Conservation (phyloP, 1,140 invertebrate genomes). For the Drosophila carrolli region DNA sequence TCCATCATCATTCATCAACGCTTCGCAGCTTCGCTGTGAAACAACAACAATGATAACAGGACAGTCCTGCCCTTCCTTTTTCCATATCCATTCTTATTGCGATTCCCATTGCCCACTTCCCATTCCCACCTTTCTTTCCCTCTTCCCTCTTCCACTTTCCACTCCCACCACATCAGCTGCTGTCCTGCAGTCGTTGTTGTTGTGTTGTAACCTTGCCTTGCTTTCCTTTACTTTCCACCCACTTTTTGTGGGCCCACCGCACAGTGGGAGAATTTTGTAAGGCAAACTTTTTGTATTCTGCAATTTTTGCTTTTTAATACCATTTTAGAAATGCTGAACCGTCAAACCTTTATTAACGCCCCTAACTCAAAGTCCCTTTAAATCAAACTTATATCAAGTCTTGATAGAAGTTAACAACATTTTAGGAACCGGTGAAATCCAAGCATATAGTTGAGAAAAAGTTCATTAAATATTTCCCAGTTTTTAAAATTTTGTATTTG, state of each 20-base stretch:
- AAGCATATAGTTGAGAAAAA: too few relatives aligned
- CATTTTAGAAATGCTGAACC: too few relatives aligned
- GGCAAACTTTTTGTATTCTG: too few relatives aligned
- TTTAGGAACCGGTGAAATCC: too few relatives aligned
- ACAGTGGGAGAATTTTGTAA: background rate
- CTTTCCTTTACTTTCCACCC: slow-evolving; percentile 54
- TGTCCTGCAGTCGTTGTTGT: slow-evolving; percentile 30
- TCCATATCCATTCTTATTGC: slow-evolving; percentile 28
- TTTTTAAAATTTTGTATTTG: too few relatives aligned
- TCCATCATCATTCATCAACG: slow-evolving; percentile 35
- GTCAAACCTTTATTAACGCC: too few relatives aligned
- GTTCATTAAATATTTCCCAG: too few relatives aligned
- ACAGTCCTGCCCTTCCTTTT: slow-evolving; percentile 33
- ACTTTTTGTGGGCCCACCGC: slow-evolving; percentile 25
- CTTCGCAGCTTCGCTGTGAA: slow-evolving; percentile 32
- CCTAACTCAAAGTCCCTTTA: too few relatives aligned
- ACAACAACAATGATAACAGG: slow-evolving; percentile 40
- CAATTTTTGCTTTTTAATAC: too few relatives aligned
- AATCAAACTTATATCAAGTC: background rate
- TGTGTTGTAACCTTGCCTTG: slow-evolving; percentile 74
- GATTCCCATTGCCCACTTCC: slow-evolving; percentile 17
- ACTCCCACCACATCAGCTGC: slow-evolving; percentile 66
- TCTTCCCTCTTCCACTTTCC: slow-evolving; percentile 12
- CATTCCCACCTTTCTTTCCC: slow-evolving; percentile 1
- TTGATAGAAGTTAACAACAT: background rate